A percentile compares a stretch with the other conserved stretches of the same genome.
Evolutionary conservation across 2,797 vertebrate genomes (phyloP).

Genomic region (Microctenopoma lineatum): DNA sequence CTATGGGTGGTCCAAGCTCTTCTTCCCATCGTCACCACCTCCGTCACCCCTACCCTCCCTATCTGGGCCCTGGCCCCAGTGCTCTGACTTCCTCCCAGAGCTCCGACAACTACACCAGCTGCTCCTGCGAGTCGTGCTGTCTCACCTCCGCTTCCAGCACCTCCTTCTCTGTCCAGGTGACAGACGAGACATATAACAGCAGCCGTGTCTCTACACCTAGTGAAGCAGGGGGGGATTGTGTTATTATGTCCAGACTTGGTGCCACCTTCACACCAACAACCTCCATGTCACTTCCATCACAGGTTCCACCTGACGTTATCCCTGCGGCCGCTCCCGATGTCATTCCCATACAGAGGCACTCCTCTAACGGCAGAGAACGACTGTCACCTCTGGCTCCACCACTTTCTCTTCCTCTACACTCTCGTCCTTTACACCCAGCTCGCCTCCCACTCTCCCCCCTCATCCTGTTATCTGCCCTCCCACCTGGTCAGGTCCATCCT

Average conservation of each 20-base stretch:
- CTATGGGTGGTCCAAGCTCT: slow-evolving; percentile 61
- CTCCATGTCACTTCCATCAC: slow-evolving; percentile 26
- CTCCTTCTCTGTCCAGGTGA: slow-evolving; percentile 85
- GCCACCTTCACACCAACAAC: slow-evolving; percentile 15
- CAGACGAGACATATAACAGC: slow-evolving; percentile 82
- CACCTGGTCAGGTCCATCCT: slow-evolving; percentile 58
- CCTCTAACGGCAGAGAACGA: slow-evolving; percentile 39
- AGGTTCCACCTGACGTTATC: slow-evolving; percentile 63
- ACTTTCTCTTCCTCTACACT: slow-evolving; percentile 62
- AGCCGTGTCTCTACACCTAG: slow-evolving; percentile 83
- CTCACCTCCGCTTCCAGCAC: slow-evolving; percentile 86
- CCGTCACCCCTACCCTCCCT: slow-evolving; percentile 73
- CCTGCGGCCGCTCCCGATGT: slow-evolving; percentile 58
- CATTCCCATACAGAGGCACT: slow-evolving; percentile 51
- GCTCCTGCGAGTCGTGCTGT: slow-evolving; percentile 89
- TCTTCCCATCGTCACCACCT: slow-evolving; percentile 72
- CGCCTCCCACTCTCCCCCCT: slow-evolving; percentile 70
- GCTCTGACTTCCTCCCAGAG: slow-evolving; percentile 83
- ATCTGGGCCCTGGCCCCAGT: slow-evolving; percentile 72
- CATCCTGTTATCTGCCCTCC: slow-evolving; percentile 60
- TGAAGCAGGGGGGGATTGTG: slow-evolving; percentile 63
- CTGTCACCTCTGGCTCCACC: slow-evolving; percentile 30
- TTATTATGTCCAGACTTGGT: slow-evolving; percentile 19
- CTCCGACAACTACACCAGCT: slow-evolving; percentile 87
- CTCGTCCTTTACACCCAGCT: slow-evolving; percentile 44